Evolutionary conservation across 2,797 vertebrate species (phyloP).

Genomic region (Protosalanx chinensis): DNA sequence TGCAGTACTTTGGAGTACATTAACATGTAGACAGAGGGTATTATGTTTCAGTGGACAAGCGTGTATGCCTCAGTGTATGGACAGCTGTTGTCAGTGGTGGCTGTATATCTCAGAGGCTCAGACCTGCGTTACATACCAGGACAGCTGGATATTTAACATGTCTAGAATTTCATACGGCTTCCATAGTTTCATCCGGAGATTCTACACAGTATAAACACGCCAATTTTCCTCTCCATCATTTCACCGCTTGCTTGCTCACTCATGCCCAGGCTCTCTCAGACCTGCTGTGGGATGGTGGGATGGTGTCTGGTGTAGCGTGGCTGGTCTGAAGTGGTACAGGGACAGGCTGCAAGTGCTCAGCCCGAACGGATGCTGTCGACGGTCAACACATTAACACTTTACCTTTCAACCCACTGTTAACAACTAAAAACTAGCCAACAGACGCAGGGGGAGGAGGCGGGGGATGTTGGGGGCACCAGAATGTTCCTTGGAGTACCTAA

Average conservation of each 20-base stretch:
- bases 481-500: slow-evolving; percentile 43
- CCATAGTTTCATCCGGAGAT: too few relatives aligned
- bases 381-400: slow-evolving; percentile 47
- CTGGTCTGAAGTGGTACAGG: neutral
- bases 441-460: neutral
- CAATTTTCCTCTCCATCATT: too few relatives aligned
- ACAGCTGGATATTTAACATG: too few relatives aligned
- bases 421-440: slow-evolving; percentile 32
- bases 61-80: neutral
- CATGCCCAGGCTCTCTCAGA: too few relatives aligned
- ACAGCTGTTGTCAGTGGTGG: neutral
- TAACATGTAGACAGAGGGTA: neutral
- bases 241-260: too few relatives aligned
- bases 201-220: too few relatives aligned
- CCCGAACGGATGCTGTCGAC: slow-evolving; percentile 23
- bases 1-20: neutral
- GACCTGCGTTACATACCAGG: too few relatives aligned
- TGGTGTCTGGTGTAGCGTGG: neutral
- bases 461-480: slow-evolving; percentile 1
- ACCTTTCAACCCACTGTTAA: slow-evolving; percentile 42
- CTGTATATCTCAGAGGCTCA: neutral
- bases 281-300: too few relatives aligned
- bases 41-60: neutral
- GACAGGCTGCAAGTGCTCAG: slow-evolving; percentile 13
- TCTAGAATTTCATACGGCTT: too few relatives aligned